Base-by-base conservation (phyloP, 37 sponge, comb jelly and placozoan genomes). In the Mnemiopsis leidyi region DNA sequence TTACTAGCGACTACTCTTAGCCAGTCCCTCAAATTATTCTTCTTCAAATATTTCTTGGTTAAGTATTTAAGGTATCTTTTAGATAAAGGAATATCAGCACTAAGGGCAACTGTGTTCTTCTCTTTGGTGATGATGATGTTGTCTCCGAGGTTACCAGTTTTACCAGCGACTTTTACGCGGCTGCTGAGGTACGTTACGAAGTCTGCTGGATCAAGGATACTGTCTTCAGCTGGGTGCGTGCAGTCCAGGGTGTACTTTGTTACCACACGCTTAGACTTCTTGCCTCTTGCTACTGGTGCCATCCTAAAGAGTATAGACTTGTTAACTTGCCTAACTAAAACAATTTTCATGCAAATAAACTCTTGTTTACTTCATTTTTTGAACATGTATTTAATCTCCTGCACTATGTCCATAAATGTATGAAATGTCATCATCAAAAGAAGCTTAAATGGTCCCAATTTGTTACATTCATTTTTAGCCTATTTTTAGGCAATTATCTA, bases 21-120 rank as follows among this genome's bases (percentile, higher is more conserved):
- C 90, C 90, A 85, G 48, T 85, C 90, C 48, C 90, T 85, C 90
- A 85, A 25, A 40, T 85, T 85, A 38, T 85, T 38, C 90, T 85
- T 85, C 90, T 85, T 85, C 48, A 85, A 26, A 25, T 85, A 85
- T 40, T 85, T 85, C 90, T 85, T 85, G 3, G 90, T 85, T 26
- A 85, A 40, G 24, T 85, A 85, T 39, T 85, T 85, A 5, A 85
- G 90, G 35, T 85, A 85, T 40, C 90, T 85, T 28, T 85, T 85
- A 29, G 90, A 85, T 37, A 85, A 37, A 28, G 90, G 90, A 40
- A 85, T 85, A 40, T 85, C 90, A 32, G 90, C 90, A 39, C 90
- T 85, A 0, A 85, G 90, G 48, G 40, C 61, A 21, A 85, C 90
- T 26, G 61, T 40, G 48, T 85, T 85, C 90, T 85, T 85, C 61